Percentiles rank a stretch among this genome's conserved stretches.
phyloP scores from a whole-genome alignment of 2,113 vertebrate species.

The Aramus guarauna region DNA sequence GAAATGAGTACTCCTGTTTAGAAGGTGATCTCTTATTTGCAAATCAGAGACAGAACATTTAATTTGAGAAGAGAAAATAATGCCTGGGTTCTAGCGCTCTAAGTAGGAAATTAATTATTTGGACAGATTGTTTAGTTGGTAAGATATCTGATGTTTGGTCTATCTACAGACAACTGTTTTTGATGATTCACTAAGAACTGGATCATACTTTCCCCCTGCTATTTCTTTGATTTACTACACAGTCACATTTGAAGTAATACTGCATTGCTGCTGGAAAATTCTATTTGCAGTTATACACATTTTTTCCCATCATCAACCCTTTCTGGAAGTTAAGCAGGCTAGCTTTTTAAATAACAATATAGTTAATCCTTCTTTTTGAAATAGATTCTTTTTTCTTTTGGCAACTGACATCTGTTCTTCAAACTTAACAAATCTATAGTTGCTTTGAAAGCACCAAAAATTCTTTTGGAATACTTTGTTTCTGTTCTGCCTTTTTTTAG shows the following conservation, averaged over 20 bases:
- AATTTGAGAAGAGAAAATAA: neutral
- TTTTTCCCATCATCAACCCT: neutral
- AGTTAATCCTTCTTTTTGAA: neutral
- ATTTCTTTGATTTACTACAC: neutral
- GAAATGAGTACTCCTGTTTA: neutral
- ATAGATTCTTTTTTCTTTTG: neutral
- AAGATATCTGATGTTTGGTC: neutral
- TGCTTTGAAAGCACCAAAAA: neutral
- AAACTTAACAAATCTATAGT: neutral
- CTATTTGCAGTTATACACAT: neutral
- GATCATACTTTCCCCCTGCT: neutral
- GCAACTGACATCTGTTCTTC: neutral
- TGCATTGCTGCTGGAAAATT: neutral
- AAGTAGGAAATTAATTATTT: neutral
- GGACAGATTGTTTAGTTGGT: neutral
- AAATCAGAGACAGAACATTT: neutral
- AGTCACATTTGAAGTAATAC: neutral
- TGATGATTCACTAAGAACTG: conserved; percentile 1
- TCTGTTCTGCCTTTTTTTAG: neutral
- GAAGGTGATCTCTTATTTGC: neutral
- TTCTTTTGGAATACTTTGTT: neutral
- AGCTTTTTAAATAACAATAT: neutral
- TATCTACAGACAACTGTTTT: neutral
- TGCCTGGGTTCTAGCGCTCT: neutral
- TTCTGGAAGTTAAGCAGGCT: conserved; percentile 4